Evolutionary conservation across 2,888 invertebrate species (phyloP).

Genomic region (Microctonus hyperodae): DNA sequence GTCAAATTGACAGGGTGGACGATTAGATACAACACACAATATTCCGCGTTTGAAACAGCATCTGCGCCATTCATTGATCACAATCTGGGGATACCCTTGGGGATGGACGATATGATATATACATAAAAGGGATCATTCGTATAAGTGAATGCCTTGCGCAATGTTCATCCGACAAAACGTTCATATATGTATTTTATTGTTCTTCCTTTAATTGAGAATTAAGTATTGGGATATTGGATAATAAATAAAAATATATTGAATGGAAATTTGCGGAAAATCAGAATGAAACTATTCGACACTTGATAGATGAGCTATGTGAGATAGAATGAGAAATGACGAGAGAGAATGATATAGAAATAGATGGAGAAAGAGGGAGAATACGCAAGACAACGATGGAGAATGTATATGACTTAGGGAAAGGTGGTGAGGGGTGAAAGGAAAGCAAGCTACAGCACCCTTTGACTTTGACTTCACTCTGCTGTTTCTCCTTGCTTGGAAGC

Average conservation of each 20-base stretch:
- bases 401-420: slow-evolving; percentile 20
- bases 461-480: slow-evolving; percentile 41
- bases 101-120: not conserved
- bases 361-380: not conserved
- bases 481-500: slow-evolving; percentile 33
- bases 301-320: slow-evolving; percentile 5
- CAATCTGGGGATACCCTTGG: slow-evolving; percentile 29
- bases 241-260: not conserved
- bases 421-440: slow-evolving; percentile 20
- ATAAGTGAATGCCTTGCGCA: slow-evolving; percentile 8
- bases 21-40: slow-evolving; percentile 63
- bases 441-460: slow-evolving; percentile 40
- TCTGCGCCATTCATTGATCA: slow-evolving; percentile 62
- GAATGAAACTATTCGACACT: not conserved
- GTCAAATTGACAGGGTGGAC: slow-evolving; percentile 63
- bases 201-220: too few species aligned
- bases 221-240: slow-evolving; percentile 18
- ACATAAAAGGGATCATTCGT: not conserved
- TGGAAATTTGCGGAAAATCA: not conserved
- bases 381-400: slow-evolving; percentile 2
- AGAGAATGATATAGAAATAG: slow-evolving; percentile 3
- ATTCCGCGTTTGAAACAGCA: slow-evolving; percentile 59
- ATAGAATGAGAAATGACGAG: not conserved
- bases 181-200: not conserved
- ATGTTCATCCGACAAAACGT: not conserved